Conservation (phyloP, 2,888 invertebrate genomes). For the Drosophila siamana region DNA sequence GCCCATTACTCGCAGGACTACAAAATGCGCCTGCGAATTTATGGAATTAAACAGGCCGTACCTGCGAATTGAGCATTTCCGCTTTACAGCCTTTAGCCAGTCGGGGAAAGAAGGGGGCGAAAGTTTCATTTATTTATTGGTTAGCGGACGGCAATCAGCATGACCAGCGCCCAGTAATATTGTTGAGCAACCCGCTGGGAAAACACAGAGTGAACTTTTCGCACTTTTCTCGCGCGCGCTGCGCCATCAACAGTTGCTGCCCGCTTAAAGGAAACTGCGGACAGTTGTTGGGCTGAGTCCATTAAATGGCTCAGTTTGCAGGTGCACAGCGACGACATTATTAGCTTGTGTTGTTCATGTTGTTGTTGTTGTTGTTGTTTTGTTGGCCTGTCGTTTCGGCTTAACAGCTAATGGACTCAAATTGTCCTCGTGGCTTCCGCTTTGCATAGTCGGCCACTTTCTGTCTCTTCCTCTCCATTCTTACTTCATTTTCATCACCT, state of each 20-base stretch:
- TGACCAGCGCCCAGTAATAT: slow-evolving; percentile 19
- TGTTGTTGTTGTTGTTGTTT: slow-evolving; percentile 31
- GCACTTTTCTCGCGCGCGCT: slow-evolving; percentile 11
- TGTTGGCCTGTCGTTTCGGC: slow-evolving; percentile 56
- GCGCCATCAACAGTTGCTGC: slow-evolving; percentile 57
- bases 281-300: slow-evolving; percentile 6
- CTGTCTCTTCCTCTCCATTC: slow-evolving; percentile 6
- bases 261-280: slow-evolving; percentile 7
- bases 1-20: slow-evolving; percentile 28
- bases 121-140: slow-evolving; percentile 51
- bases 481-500: slow-evolving; percentile 18
- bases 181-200: slow-evolving; percentile 29
- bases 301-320: slow-evolving; percentile 58
- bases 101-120: background rate
- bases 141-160: slow-evolving; percentile 21
- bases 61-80: slow-evolving; percentile 57
- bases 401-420: slow-evolving; percentile 72
- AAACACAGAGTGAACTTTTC: slow-evolving; percentile 14
- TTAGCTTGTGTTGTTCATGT: slow-evolving; percentile 46
- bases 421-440: slow-evolving; percentile 55
- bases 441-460: slow-evolving; percentile 41
- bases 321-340: slow-evolving; percentile 65
- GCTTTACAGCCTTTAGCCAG: too few species aligned
- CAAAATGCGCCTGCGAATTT: slow-evolving; percentile 23
- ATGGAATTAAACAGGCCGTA: slow-evolving; percentile 57